phyloP scores from a whole-genome alignment of 2,888 invertebrate species.

The Mycalesis mineus region DNA sequence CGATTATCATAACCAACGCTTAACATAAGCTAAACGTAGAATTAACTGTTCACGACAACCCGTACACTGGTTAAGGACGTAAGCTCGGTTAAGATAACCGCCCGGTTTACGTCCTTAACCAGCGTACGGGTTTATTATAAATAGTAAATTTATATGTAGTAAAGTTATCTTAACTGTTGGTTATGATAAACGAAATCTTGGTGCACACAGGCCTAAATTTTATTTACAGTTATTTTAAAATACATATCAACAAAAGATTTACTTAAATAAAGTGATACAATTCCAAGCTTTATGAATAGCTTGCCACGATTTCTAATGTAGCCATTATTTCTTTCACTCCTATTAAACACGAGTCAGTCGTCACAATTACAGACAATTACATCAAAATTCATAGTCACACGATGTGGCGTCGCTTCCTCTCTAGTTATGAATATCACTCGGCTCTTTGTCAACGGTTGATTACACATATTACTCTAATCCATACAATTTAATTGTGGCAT shows the following conservation, averaged over 20 bases:
- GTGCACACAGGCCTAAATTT: no score
- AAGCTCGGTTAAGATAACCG: no score
- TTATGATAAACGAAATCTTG: no score
- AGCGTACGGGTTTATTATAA: no score
- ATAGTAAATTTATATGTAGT: no score
- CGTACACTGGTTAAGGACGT: no score
- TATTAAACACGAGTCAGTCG: constrained; percentile 7
- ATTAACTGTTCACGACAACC: no score
- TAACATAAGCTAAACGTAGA: no score
- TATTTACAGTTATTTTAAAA: neutral
- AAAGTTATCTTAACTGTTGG: no score
- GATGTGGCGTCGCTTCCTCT: constrained; percentile 17
- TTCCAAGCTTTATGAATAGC: neutral
- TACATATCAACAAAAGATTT: neutral
- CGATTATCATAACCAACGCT: no score
- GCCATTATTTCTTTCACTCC: constrained; percentile 10
- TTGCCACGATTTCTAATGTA: constrained; percentile 1
- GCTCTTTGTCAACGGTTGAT: constrained; percentile 43
- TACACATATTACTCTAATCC: constrained; percentile 42
- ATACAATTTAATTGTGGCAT: constrained; percentile 55
- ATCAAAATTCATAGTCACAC: constrained; percentile 20
- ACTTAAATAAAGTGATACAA: neutral
- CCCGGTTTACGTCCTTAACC: no score
- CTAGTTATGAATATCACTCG: constrained; percentile 13
- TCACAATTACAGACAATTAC: constrained; percentile 20